Evolutionary conservation across 2,888 invertebrate genomes (phyloP), one percentile per base, ranked within the genome.

Genomic region (Junonia oenone): DNA sequence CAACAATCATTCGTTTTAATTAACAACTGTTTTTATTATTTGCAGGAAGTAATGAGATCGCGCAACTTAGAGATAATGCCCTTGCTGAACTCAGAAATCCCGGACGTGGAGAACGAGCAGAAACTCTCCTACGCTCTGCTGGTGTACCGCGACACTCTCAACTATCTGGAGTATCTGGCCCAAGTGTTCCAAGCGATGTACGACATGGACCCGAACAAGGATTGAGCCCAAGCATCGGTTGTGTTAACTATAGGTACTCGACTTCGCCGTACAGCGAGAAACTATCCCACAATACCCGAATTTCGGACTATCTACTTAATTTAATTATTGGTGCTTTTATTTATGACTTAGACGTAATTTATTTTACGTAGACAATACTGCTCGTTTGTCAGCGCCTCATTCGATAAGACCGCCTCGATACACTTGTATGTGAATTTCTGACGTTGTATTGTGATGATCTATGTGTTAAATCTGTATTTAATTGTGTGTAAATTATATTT

Each of bases 121-220:
- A 73, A 70, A 55, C 55, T 76, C 29, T 65, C 67, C 9, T 65
- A 71, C 46, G 78, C 76, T 5, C 65, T 83, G 15, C 72, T 81
- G 31, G 71, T 89, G 13, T 86, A 83, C 72, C 71, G 85, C 54
- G 89, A 88, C 58, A 83, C 87, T 29, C 71, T 89, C 13, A 81
- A 81, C 69, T 88, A 83, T 64, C 68, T 89, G 67, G 80, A 87
- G 60, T 87, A 83, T 65, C 66, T 89, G 26, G 66, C 63, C 1
- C 80, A 84, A 66, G 78, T 86, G 49, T 88, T 88, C 73, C 69
- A 78, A 58, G 76, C 73, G 59, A 72, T 83, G 64, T 69, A 75
- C 61, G 72, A 81, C 22, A 67, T 64, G 46, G 67, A 72, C 56
- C 57, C 62, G 9, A 51, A 58, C 53, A 71, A 26, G 43, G 43